Conservation (phyloP, 2,113 vertebrate species). For the Athene cunicularia region DNA sequence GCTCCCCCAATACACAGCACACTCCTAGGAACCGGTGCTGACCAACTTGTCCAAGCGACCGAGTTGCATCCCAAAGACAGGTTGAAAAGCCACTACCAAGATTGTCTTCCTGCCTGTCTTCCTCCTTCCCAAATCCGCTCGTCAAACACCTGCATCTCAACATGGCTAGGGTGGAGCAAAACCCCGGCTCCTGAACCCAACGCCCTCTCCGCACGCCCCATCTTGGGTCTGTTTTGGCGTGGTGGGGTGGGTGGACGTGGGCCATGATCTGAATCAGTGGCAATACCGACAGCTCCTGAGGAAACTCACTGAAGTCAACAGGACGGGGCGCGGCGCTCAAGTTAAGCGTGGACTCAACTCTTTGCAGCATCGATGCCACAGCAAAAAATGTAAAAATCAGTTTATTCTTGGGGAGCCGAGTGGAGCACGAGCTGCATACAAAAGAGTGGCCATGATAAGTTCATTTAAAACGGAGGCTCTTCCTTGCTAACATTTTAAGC, state of each 20-base stretch:
- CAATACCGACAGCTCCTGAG: background rate
- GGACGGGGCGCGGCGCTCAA: fast-evolving
- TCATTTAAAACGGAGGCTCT: background rate
- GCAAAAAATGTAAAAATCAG: background rate
- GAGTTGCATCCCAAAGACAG: background rate
- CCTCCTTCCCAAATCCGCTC: background rate
- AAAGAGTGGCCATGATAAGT: background rate
- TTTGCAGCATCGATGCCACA: background rate
- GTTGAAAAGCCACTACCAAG: background rate
- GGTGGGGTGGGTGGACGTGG: no score
- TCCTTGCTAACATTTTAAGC: background rate
- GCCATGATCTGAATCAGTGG: background rate
- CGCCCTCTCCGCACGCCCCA: fast-evolving
- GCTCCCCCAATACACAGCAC: background rate
- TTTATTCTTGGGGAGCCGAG: background rate
- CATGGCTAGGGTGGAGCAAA: fast-evolving
- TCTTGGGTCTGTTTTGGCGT: background rate
- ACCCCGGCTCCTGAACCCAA: background rate
- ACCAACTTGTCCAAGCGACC: fast-evolving
- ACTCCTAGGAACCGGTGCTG: background rate
- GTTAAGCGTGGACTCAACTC: background rate
- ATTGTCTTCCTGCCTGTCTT: background rate
- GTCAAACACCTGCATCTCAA: background rate
- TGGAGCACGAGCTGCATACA: background rate
- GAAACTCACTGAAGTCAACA: background rate